Conservation (phyloP, 2,797 vertebrate genomes). For the Chloroceryle amazona region DNA sequence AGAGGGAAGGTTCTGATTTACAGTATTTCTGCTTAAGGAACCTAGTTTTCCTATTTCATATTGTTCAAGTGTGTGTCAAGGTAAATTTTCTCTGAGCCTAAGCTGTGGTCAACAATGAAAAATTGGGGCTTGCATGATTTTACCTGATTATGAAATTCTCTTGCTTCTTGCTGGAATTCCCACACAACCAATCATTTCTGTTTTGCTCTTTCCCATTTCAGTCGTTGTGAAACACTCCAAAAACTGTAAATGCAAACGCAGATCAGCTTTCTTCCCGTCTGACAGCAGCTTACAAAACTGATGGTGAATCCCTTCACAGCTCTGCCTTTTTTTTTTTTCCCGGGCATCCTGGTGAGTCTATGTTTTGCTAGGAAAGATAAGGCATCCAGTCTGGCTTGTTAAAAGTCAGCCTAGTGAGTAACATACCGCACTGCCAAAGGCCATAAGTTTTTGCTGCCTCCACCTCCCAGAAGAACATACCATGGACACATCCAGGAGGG, state of each 20-base stretch:
- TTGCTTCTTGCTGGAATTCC: not conserved
- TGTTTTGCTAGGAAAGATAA: not conserved
- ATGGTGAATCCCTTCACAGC: not conserved
- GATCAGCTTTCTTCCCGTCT: not conserved
- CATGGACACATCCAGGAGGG: accelerated
- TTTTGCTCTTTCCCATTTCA: not conserved
- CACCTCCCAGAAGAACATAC: not conserved
- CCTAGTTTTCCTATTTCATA: not conserved
- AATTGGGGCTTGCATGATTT: not conserved
- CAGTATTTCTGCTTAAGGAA: not conserved
- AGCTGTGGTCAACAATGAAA: not conserved
- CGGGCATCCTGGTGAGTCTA: not conserved
- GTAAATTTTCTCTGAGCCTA: not conserved
- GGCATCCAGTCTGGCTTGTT: not conserved
- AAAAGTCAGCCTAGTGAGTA: not conserved
- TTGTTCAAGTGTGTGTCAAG: not conserved
- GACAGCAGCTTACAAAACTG: not conserved
- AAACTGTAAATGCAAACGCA: not conserved
- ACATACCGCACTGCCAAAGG: accelerated
- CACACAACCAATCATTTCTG: not conserved
- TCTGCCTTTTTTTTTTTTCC: not conserved
- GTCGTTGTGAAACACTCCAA: not conserved
- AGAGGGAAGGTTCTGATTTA: not conserved
- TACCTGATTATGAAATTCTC: not conserved
- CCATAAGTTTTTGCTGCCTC: not conserved